Base-by-base conservation (phyloP, 2,797 vertebrate species). In the Eulemur albifrons region DNA sequence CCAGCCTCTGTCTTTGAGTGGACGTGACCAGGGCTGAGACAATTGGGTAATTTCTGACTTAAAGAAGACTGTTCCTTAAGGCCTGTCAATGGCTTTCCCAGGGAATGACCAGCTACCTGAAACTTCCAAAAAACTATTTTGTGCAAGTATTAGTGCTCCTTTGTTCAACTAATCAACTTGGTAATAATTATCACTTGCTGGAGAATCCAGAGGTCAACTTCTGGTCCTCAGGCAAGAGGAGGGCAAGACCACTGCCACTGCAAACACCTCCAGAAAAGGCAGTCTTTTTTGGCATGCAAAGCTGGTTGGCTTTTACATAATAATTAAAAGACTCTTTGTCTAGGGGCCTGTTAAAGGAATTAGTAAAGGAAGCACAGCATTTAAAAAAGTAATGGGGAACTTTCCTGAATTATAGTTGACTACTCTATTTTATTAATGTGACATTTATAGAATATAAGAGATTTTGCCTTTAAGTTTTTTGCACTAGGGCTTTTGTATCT, bases 121-220 rank as follows among this genome's bases (percentile, higher is more conserved):
- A 91, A 96, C 75, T 96, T 70, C 20, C 38, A 40, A 80, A 43
- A 86, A 94, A 92, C 27, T 2, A 23, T 81, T 43, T 80, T 50
- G 20, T 70, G 54, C 27, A 69, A 75, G 43, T 69, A 45, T 90
- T 45, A 86, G 57, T 75, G n/a, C 30, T 43, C 11, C 11, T 86
- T 80, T 90, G 61, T 84, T 92, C n/a, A 95, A 83, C 32, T 65
- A 69, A 96, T 57, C 52, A 73, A 69, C 61, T 90, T 75, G 38
- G 20, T 90, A 38, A 43, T 70, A 85, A 57, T 77, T 61, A 40
- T 52, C 50, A 76, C 20, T 61, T 82, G 15, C 38, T 72, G 13
- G 67, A 85, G 50, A 88, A 76, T 32, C 23, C 67, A 65, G 38
- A 82, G 17, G 21, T 73, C 75, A 57, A 38, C 50, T 65, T 81